A percentile compares a stretch with the other conserved stretches of the same genome.
Conservation (phyloP, 2,888 invertebrate species). For the Chironomus tentans region DNA sequence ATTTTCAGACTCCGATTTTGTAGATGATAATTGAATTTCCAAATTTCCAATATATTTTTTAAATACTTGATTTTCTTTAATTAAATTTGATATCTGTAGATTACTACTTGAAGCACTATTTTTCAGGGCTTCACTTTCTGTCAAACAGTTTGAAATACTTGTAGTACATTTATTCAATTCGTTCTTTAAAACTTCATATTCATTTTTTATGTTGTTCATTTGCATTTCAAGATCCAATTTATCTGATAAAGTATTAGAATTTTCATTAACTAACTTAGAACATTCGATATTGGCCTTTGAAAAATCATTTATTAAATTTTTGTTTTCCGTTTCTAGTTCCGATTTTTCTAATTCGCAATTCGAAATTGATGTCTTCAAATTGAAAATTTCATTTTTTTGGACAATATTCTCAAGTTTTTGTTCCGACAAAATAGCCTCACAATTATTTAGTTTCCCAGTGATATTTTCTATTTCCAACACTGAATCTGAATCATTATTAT, state of each 20-base stretch:
- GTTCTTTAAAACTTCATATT: no score
- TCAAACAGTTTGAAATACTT: no score
- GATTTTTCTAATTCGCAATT: neutral
- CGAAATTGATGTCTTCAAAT: neutral
- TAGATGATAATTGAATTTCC: no score
- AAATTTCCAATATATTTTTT: no score
- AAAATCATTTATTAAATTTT: neutral
- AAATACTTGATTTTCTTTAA: no score
- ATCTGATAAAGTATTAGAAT: neutral
- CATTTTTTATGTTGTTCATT: no score
- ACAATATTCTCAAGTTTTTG: neutral
- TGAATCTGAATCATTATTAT: neutral
- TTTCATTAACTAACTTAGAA: neutral
- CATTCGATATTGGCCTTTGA: neutral
- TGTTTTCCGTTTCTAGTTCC: neutral
- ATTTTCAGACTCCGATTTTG: no score
- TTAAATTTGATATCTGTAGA: no score
- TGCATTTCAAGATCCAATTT: no score
- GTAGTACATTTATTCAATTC: no score
- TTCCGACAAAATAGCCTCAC: neutral
- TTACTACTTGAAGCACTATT: no score
- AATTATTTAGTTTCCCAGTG: neutral
- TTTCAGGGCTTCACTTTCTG: no score
- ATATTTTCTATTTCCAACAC: neutral
- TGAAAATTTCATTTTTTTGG: neutral